These are phyloP conservation scores for Yponomeuta plumbellus DNA, from an alignment of 2,888 invertebrate genomes.

Conservation along the genomic window DNA sequence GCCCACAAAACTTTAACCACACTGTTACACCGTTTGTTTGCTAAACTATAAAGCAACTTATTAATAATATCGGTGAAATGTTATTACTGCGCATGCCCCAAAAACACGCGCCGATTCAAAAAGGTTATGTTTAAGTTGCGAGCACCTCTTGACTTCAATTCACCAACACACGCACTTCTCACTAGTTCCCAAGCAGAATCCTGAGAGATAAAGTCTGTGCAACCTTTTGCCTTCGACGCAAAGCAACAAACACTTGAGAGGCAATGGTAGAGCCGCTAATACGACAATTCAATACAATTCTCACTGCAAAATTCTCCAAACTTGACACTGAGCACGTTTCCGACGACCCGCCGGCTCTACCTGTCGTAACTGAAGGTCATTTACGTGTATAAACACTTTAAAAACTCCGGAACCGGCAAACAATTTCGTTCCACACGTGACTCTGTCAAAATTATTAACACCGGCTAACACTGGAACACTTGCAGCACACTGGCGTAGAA, in stretches of 20 bases:
- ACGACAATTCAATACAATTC: conserved; percentile 44
- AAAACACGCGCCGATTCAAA: conserved; percentile 67
- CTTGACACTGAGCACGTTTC: conserved; percentile 51
- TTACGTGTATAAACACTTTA: conserved; percentile 64
- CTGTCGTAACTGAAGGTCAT: conserved; percentile 65
- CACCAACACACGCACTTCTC: conserved; percentile 45
- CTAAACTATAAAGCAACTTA: conserved; percentile 65
- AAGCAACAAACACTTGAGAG: conserved; percentile 28
- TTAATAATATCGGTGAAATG: conserved; percentile 59
- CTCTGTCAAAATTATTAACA: conserved; percentile 67
- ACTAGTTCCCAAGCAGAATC: conserved; percentile 54
- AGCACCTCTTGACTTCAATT: conserved; percentile 48
- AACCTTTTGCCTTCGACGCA: conserved; percentile 39
- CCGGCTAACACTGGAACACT: conserved; percentile 46
- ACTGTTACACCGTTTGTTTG: conserved; percentile 64
- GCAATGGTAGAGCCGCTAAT: conserved; percentile 32
- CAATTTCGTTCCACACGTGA: conserved; percentile 67
- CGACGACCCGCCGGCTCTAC: conserved; percentile 62
- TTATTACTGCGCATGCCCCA: conserved; percentile 64
- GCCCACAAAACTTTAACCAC: conserved; percentile 42
- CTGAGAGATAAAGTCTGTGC: conserved; percentile 47
- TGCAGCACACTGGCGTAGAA: conserved; percentile 48
- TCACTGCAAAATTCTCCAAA: conserved; percentile 36
- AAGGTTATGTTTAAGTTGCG: conserved; percentile 69
- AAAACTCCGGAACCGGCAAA: conserved; percentile 71